A percentile compares a stretch with the other conserved stretches of the same genome.
phyloP scores from a whole-genome alignment of 2,113 vertebrate species.

The Synchiropus splendidus region DNA sequence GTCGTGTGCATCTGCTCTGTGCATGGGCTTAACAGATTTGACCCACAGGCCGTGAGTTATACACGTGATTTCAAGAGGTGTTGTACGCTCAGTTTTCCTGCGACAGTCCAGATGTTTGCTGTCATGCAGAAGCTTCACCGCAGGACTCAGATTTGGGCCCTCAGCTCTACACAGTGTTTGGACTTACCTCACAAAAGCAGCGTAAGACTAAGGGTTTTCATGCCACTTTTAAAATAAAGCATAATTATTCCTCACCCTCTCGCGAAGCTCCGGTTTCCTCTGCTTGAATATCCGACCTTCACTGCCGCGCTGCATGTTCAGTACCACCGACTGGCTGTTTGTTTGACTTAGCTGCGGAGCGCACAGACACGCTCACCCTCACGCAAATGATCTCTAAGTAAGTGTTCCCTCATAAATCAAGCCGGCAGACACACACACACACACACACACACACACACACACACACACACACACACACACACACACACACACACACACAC shows the following conservation, averaged over 20 bases:
- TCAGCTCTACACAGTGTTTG: constrained; percentile 29
- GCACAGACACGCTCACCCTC: constrained; percentile 5
- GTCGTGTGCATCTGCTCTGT: too few species aligned
- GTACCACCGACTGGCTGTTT: constrained; percentile 25
- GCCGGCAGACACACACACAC: constrained; percentile 18
- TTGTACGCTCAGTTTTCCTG: too few species aligned
- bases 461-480: too few species aligned
- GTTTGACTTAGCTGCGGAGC: constrained; percentile 52
- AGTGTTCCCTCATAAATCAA: constrained; percentile 58
- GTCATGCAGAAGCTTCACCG: constrained; percentile 18
- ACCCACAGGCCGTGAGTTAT: too few species aligned
- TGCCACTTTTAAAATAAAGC: constrained; percentile 27
- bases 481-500: too few species aligned
- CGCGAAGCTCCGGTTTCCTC: constrained; percentile 27
- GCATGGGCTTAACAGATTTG: too few species aligned
- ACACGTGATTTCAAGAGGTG: too few species aligned
- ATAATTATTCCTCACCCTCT: constrained; percentile 30
- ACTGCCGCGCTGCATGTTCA: constrained; percentile 21
- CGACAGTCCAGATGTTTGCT: constrained; percentile 23
- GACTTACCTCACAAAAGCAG: constrained; percentile 31
- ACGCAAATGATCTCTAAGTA: constrained; percentile 38
- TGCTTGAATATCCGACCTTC: too few species aligned
- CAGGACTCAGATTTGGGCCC: constrained; percentile 30
- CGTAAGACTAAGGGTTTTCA: constrained; percentile 22
- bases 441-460: too few species aligned